Evolutionary conservation across 2,888 invertebrate species (phyloP), one percentile per base, ranked within the genome.

Genomic region (Cheilosia soror): DNA sequence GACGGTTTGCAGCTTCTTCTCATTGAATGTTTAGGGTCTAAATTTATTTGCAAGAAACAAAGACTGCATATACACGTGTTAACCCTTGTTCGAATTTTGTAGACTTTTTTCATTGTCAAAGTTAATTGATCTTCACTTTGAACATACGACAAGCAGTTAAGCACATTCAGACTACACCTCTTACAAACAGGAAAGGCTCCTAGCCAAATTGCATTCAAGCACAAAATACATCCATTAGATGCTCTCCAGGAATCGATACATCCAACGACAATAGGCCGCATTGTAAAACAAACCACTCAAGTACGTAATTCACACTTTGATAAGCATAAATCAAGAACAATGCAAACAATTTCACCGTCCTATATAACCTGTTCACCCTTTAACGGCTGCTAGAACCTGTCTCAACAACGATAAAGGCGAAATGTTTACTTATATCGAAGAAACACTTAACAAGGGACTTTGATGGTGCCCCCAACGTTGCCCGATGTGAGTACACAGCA

Each of bases 281-380:
- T 65, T 82, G 77, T 77, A 53, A 42, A 51, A 73, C 78, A 83
- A 73, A 31, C 65, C 72, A 62, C 55, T 83, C 78, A 72, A 78
- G 66, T 68, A 78, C 73, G 78, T 78, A 73, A 73, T 83, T 78
- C 83, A 78, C 83, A 78, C 78, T 78, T 40, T 37, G 83, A 73
- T 63, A 33, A 73, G 63, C 66, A 78, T 83, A 78, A 83, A 78
- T 83, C 83, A 83, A 68, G 66, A 63, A 73, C 73, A 78, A 63
- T 47, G 44, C 68, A 73, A 78, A 77, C 63, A 75, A 62, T 33
- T 68, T 37, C 37, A 27, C 47, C 60, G 15, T 62, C 25, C 37
- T 13, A 37, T 13, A 11, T 11, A n/a, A 27, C 53, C 37, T 9
- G 15, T 62, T 37, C 25, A 76, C 60, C 71, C 78, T 79, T 82